These are phyloP conservation scores for Pogonophryne albipinna DNA, from an alignment of 2,797 vertebrate species.

Conservation along the genomic window DNA sequence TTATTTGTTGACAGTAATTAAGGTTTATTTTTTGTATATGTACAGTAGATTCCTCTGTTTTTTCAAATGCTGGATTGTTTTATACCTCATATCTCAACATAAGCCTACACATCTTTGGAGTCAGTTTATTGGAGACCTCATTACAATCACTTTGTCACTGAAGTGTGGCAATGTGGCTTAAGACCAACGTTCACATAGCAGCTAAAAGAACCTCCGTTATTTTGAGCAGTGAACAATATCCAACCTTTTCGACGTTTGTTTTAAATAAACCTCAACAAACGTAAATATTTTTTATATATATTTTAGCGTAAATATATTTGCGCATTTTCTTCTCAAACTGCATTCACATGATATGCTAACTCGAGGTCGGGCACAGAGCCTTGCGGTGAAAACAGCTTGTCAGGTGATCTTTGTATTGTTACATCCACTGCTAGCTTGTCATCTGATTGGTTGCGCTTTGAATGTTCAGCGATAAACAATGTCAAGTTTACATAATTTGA, in stretches of 20 bases:
- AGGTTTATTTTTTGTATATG: constrained; percentile 56
- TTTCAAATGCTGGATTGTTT: constrained; percentile 80
- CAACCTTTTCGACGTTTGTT: too few species aligned
- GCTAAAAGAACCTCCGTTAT: background rate
- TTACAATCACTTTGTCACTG: constrained; percentile 2
- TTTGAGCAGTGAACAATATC: background rate
- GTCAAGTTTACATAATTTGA: too few species aligned
- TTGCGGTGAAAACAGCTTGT: too few species aligned
- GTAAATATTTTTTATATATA: too few species aligned
- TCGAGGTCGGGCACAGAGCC: too few species aligned
- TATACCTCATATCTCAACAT: constrained; percentile 74
- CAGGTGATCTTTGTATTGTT: too few species aligned
- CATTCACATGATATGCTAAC: too few species aligned
- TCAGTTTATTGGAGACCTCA: constrained; percentile 38
- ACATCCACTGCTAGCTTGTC: too few species aligned
- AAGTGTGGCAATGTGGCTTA: constrained; percentile 28
- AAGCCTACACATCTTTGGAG: constrained; percentile 61
- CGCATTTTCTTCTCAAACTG: too few species aligned
- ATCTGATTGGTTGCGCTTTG: too few species aligned
- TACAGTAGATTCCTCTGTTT: constrained; percentile 64
- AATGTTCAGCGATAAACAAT: too few species aligned
- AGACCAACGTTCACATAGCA: constrained; percentile 24
- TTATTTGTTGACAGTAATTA: constrained; percentile 70
- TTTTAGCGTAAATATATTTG: too few species aligned
- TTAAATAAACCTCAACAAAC: background rate